These are phyloP conservation scores for Hyposoter didymator DNA, from an alignment of 2,888 invertebrate genomes.

Conservation along the genomic window DNA sequence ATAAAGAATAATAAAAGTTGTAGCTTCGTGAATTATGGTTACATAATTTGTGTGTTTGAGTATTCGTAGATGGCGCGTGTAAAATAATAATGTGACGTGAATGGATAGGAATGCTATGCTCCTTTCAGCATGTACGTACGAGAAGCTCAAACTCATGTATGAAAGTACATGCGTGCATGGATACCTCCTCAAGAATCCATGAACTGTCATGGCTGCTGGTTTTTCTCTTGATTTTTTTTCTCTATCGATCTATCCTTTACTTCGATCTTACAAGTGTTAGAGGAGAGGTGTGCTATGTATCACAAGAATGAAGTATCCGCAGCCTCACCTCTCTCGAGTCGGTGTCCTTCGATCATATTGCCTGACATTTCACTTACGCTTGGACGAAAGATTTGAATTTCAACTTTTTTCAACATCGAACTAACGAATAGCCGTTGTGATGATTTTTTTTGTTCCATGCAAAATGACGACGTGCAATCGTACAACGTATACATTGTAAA, in stretches of 20 bases:
- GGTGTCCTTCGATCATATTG: slow-evolving; percentile 78
- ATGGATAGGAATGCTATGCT: slow-evolving; percentile 76
- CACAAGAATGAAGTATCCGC: slow-evolving; percentile 58
- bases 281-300: slow-evolving; percentile 57
- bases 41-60: slow-evolving; percentile 42
- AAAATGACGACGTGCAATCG: too few relatives aligned
- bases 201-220: slow-evolving; percentile 49
- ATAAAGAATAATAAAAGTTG: not conserved
- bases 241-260: slow-evolving; percentile 24
- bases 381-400: slow-evolving; percentile 36
- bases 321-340: slow-evolving; percentile 70
- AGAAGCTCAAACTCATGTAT: slow-evolving; percentile 41
- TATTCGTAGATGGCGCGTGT: slow-evolving; percentile 55
- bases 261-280: slow-evolving; percentile 24
- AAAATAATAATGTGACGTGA: slow-evolving; percentile 74
- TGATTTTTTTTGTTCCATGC: not conserved
- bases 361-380: slow-evolving; percentile 79
- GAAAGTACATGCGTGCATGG: slow-evolving; percentile 56
- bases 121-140: slow-evolving; percentile 43
- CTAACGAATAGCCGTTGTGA: not conserved
- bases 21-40: slow-evolving; percentile 44
- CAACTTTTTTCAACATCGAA: not conserved
- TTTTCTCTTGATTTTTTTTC: slow-evolving; percentile 31
- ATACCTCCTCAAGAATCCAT: slow-evolving; percentile 51
- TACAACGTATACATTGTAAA: not conserved